Base-by-base conservation (phyloP, 2,797 vertebrate species). In the Acanthurus tractus region DNA sequence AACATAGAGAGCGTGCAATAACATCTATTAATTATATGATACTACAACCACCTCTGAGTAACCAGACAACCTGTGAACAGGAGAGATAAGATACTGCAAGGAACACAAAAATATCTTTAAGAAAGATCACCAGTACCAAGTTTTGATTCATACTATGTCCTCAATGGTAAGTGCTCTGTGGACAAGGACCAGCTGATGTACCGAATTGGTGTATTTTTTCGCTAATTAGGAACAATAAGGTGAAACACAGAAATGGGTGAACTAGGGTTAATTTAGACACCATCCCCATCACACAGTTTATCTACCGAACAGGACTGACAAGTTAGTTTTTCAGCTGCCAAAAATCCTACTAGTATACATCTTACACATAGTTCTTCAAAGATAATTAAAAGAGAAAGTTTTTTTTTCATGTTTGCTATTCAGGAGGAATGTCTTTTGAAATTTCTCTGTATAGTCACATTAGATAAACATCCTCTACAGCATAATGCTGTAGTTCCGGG, bases 1-100 rank as follows among this genome's bases (percentile, higher is more conserved):
- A 56, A n/a, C 64, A 59, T 3, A n/a, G 61, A 83, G 8, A 53
- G 6, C 57, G 67, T 72, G 36, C 45, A 76, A 55, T 50, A 13
- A 66, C 1, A 5, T 34, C 10, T 38, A 6, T 42, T 56, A 50
- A 18, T 18, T 2, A 18, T 2, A 17, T 10, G 13, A 52, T 20
- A 52, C 22, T 20, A 48, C 1, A 6, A 53, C 13, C 15, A 56
- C 56, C 55, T 34, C 23, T 0, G 2, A 18, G 5, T 22, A 67
- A 49, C 9, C 22, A 4, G n/a, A 42, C 22, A 22, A 20, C 4
- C 12, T 45, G 17, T 7, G 13, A 20, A 56, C 22, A 3, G 1
- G 8, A n/a, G 54, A 22, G 44, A 34, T 17, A 8, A 3, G 10
- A 48, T 5, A 34, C 40, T 49, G 15, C 17, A 20, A 63, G 4